These are phyloP conservation scores for Scalopus aquaticus DNA, from an alignment of 2,113 vertebrate species.

Conservation along the genomic window DNA sequence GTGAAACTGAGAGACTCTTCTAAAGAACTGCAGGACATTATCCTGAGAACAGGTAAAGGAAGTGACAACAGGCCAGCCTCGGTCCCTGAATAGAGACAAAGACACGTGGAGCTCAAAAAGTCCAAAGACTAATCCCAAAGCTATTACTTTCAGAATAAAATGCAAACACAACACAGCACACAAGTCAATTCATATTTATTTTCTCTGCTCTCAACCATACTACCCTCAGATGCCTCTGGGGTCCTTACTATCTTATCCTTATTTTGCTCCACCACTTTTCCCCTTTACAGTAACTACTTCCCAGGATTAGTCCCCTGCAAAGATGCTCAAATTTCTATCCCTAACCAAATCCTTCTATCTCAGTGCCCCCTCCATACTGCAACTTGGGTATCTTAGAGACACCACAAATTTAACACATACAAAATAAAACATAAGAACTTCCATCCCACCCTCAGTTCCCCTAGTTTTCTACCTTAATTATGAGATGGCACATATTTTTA, in stretches of 20 bases:
- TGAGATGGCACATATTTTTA: neutral
- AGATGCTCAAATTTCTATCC: neutral
- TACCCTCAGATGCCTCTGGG: neutral
- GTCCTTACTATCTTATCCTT: neutral
- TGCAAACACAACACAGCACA: neutral
- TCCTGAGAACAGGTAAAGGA: neutral
- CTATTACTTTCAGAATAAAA: slow-evolving; percentile 21
- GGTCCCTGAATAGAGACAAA: neutral
- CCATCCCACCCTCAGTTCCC: neutral
- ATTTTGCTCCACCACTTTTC: neutral
- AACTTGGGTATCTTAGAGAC: neutral
- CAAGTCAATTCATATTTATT: neutral
- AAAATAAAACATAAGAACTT: neutral
- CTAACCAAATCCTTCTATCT: slow-evolving; percentile 38
- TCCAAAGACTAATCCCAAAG: neutral
- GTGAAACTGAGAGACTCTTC: neutral
- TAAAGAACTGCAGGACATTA: neutral
- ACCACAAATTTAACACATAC: slow-evolving; percentile 18
- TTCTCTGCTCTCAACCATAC: neutral
- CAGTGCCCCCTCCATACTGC: neutral
- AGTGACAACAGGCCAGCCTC: neutral
- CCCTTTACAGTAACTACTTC: neutral
- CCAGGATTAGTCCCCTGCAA: neutral
- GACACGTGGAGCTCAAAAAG: neutral
- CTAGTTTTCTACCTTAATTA: neutral